Evolutionary conservation across 30 jellyfish, hydroid and myxozoan genomes (phyloP).

Genomic region (Turritopsis dohrnii): DNA sequence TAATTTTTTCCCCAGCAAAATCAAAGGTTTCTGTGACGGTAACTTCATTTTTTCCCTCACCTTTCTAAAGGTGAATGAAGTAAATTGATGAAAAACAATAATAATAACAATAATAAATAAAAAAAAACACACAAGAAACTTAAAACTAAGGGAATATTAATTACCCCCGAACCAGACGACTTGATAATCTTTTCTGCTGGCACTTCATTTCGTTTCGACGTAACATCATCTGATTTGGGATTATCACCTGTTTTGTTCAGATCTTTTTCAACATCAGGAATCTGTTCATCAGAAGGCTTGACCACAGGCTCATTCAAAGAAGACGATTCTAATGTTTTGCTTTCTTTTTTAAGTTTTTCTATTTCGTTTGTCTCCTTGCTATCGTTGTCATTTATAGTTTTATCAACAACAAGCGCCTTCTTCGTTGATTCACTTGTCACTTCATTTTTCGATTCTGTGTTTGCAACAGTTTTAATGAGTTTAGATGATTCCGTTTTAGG

Average conservation of each 20-base stretch:
- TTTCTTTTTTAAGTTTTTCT: not conserved
- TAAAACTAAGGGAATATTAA: too few relatives aligned
- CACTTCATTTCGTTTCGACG: not conserved
- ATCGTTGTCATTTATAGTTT: not conserved
- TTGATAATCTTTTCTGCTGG: too few relatives aligned
- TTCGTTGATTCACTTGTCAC: not conserved
- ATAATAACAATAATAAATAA: too few relatives aligned
- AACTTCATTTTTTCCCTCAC: not conserved
- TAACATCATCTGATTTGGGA: not conserved
- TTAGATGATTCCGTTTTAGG: not conserved
- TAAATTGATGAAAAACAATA: not conserved
- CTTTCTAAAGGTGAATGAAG: too few relatives aligned
- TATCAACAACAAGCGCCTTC: not conserved
- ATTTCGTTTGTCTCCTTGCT: not conserved
- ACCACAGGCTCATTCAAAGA: not conserved
- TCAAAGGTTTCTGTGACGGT: slow-evolving; percentile 36
- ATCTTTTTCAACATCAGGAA: not conserved
- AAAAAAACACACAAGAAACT: too few relatives aligned
- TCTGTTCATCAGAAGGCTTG: not conserved
- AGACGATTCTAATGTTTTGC: not conserved
- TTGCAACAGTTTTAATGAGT: not conserved
- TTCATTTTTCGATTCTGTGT: not conserved
- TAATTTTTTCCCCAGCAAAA: slow-evolving; percentile 52
- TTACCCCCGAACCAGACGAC: not conserved
- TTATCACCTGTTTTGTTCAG: not conserved